These are phyloP conservation scores for Tangara arthus DNA, from an alignment of 2,797 vertebrate species.

Conservation along the genomic window DNA sequence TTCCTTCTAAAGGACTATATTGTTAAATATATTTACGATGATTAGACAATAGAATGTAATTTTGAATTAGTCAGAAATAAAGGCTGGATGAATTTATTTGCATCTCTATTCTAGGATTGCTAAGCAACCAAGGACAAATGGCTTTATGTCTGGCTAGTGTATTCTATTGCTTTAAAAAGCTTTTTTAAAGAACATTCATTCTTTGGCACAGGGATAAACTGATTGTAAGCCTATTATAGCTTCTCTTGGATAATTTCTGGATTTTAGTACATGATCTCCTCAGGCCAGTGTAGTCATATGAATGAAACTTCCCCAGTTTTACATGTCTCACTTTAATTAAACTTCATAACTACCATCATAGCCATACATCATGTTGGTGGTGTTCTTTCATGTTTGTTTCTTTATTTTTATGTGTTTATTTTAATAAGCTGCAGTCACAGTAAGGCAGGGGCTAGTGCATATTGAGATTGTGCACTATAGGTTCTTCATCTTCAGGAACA, in stretches of 20 bases:
- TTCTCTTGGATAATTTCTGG: constrained; percentile 1
- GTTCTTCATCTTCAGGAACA: neutral
- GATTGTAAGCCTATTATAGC: neutral
- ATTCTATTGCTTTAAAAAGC: constrained; percentile 29
- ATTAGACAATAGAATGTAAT: neutral
- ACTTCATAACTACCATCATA: constrained; percentile 34
- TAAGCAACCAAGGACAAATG: constrained; percentile 82
- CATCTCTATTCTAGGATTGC: constrained; percentile 69
- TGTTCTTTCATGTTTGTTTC: neutral
- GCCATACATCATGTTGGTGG: rapidly evolving
- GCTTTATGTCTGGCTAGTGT: constrained; percentile 41
- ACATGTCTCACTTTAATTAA: constrained; percentile 70
- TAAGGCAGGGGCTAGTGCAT: neutral
- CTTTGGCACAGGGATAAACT: constrained; percentile 42
- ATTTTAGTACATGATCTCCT: constrained; percentile 4
- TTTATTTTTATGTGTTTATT: neutral
- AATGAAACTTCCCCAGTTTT: constrained; percentile 37
- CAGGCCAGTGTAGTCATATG: neutral
- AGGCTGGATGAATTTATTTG: neutral
- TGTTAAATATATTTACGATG: neutral
- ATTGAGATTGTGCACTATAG: neutral
- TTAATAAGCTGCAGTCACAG: neutral
- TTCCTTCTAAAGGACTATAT: neutral
- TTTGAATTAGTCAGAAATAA: constrained; percentile 26
- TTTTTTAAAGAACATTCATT: constrained; percentile 16